Percentiles rank a stretch among this genome's conserved stretches.
phyloP scores from a whole-genome alignment of 1,140 invertebrate genomes.

The Sarcophaga peregrina region DNA sequence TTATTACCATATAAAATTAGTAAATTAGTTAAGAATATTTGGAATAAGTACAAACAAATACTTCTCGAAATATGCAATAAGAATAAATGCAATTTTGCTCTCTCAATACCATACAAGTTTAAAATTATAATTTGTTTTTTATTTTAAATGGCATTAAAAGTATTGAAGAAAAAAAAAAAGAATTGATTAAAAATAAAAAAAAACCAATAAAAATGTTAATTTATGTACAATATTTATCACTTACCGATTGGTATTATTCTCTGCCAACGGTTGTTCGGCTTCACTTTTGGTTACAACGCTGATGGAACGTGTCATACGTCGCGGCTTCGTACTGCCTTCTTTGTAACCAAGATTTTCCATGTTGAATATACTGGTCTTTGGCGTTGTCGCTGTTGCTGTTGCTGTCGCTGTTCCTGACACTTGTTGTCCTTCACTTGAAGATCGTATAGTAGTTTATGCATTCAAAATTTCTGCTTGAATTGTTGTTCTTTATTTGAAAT shows the following conservation, averaged over 20 bases:
- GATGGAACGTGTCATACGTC: constrained; percentile 64
- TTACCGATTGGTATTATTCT: constrained; percentile 65
- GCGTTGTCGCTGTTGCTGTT: constrained; percentile 46
- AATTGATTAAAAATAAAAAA: too few relatives aligned
- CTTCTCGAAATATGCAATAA: too few relatives aligned
- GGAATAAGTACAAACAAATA: too few relatives aligned
- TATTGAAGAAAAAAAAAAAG: too few relatives aligned
- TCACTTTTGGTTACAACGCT: constrained; percentile 66
- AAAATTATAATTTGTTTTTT: too few relatives aligned
- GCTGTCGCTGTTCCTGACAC: constrained; percentile 50
- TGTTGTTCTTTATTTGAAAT: constrained; percentile 48
- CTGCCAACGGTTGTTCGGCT: constrained; percentile 63
- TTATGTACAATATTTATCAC: constrained; percentile 40
- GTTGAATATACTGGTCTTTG: constrained; percentile 44
- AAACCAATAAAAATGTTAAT: too few relatives aligned
- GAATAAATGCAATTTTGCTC: too few relatives aligned
- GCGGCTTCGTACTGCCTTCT: constrained; percentile 64
- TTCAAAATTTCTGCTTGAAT: constrained; percentile 49
- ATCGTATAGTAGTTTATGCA: constrained; percentile 51
- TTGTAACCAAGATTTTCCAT: constrained; percentile 67
- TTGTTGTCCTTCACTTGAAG: constrained; percentile 18
- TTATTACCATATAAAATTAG: too few relatives aligned
- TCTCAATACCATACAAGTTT: too few relatives aligned
- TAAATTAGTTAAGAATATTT: too few relatives aligned
- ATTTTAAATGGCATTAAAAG: too few relatives aligned